Evolutionary conservation across 2,797 vertebrate genomes (phyloP), one percentile per base, ranked within the genome.

Genomic region (Sebastes hubbsi): DNA sequence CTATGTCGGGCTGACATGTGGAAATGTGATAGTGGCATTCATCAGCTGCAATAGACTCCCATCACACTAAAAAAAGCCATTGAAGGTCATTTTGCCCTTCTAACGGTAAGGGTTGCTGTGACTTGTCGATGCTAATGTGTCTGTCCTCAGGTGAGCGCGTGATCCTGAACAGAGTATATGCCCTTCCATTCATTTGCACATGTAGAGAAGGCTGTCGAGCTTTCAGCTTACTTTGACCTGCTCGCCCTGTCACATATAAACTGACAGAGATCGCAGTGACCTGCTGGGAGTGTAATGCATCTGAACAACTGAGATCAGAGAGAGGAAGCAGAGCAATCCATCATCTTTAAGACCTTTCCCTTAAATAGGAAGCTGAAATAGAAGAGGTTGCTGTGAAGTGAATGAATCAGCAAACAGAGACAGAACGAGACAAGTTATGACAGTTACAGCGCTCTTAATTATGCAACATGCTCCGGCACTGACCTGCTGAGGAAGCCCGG

Each of bases 401-500:
- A 77, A 72, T 30, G 25, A 72, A 68, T 75, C 30, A 76, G 34
- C 27, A 46, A 8, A 27, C 3, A 58, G 16, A 60, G 46, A 58
- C 11, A 32, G 46, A 70, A 25, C 4, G 46, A 54, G 42, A 75
- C 0, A 3, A 5, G 14, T 34, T 78, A 4, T 30, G 36, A 72
- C 29, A 68, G 22, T 54, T 60, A 58, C 34, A 25, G 54, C 14
- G 6, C 34, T 71, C 14, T 62, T 73, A 70, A 80, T 72, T 54
- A 34, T 27, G 63, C 29, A 71, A 71, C 70, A 67, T 27, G 71
- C 22, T 65, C n/a, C 24, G 8, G 25, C 20, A 88, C 92, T 92
- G 93, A 99, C 98, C 98, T 98, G 91, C 92, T 94, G 84, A 99
- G 96, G 93, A 99, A 99, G 77, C 95, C 94, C 1, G 91, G 83